Conservation (phyloP, 2,113 vertebrate species). For the Muntiacus muntjak region DNA sequence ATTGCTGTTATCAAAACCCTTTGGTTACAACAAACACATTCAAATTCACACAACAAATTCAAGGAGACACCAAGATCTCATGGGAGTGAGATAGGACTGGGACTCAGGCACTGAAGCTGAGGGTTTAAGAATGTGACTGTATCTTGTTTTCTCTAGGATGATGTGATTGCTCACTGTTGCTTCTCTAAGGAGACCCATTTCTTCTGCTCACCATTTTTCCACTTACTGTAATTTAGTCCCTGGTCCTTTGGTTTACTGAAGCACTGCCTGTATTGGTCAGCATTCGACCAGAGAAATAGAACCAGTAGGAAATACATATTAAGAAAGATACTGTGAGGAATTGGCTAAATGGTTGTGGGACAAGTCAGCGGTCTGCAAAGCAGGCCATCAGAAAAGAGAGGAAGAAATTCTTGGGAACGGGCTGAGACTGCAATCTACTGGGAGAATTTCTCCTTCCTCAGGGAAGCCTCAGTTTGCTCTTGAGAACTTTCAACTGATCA, state of each 20-base stretch:
- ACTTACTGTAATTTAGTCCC: not conserved
- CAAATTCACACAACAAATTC: not conserved
- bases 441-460: not conserved
- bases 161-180: not conserved
- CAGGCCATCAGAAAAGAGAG: not conserved
- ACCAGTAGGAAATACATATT: not conserved
- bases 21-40: not conserved
- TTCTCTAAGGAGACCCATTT: not conserved
- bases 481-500: not conserved
- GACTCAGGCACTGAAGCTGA: not conserved
- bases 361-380: not conserved
- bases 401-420: not conserved
- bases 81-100: not conserved
- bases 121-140: not conserved
- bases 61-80: not conserved
- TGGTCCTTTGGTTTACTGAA: not conserved
- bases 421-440: accelerated
- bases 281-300: not conserved
- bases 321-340: not conserved
- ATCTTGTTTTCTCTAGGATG: not conserved
- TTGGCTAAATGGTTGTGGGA: accelerated
- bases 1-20: not conserved
- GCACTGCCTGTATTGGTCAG: not conserved
- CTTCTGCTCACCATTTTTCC: not conserved
- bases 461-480: accelerated